These are phyloP conservation scores for Bombycilla garrulus DNA, from an alignment of 2,113 vertebrate genomes.

Conservation along the genomic window DNA sequence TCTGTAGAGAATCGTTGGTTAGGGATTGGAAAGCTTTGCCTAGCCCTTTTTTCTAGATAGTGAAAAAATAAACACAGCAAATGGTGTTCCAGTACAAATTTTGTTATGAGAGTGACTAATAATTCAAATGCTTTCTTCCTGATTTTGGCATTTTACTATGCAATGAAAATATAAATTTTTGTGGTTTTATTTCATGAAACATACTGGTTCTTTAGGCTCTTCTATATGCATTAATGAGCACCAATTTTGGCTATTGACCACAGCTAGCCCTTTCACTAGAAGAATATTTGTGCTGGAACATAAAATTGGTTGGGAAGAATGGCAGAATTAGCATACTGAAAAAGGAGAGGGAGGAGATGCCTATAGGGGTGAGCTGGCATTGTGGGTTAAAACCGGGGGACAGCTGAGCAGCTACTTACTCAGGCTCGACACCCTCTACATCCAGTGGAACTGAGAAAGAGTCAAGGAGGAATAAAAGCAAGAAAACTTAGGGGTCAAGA, in stretches of 20 bases:
- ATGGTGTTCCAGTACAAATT: not conserved
- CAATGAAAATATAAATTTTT: not conserved
- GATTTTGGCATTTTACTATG: not conserved
- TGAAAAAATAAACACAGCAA: not conserved
- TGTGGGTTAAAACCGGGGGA: rapidly evolving
- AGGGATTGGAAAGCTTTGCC: not conserved
- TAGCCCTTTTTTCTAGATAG: not conserved
- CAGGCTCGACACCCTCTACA: rapidly evolving
- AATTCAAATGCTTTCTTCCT: not conserved
- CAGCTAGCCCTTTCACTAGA: not conserved
- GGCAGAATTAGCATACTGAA: not conserved
- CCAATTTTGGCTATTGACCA: not conserved
- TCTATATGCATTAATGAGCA: not conserved
- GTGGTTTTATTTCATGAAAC: not conserved
- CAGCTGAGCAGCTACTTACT: not conserved
- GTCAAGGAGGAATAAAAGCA: not conserved
- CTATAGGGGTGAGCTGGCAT: no score
- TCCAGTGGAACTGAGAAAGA: not conserved
- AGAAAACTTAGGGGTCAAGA: not conserved
- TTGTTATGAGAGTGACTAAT: not conserved
- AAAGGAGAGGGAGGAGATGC: rapidly evolving
- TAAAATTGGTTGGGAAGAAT: not conserved
- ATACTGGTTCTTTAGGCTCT: not conserved
- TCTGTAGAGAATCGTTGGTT: not conserved
- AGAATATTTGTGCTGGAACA: not conserved